Evolutionary conservation across 2,888 invertebrate species (phyloP), one percentile per base, ranked within the genome.

Genomic region (Drosophila tanythrix): DNA sequence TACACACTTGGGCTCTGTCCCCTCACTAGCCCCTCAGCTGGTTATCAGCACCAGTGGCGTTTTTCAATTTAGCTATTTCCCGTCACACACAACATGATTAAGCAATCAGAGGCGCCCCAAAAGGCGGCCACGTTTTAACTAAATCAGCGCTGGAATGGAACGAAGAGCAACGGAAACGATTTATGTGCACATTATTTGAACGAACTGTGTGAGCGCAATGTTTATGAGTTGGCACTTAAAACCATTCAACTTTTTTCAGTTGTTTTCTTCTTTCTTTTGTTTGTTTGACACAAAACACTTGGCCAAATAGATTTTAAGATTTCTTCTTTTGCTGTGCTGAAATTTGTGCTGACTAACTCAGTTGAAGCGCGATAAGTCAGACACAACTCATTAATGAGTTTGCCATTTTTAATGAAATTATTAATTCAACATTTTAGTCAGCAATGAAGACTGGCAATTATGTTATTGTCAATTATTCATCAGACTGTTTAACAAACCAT

Each of bases 31-130:
- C 5, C 31, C 56, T 33, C 68, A 57, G 61, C 40, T 69, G 74
- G 70, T 48, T 56, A 57, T 68, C 74, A 69, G 63, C 75, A 81
- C 87, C 88, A 85, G 74, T 84, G 88, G 84, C 77, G 84, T 69
- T 85, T 88, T 89, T 88, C 90, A 89, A 89, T 90, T 82, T 89
- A 71, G 79, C 81, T 60, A 81, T 84, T 84, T 84, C 84, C 87
- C 87, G 81, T 73, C 74, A 25, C 74, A 70, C 74, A 73, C 88
- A 66, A 89, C 86, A 87, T 83, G 89, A 87, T 87, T 89, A 87
- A 89, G 86, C 83, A 89, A 87, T 87, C 86, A 89, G 66, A 52
- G 61, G 38, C 66, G 71, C 57, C 61, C 81, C 53, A 74, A 79
- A 74, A 84, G 83, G 70, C 82, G 70, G 74, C 74, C 74, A 79